Evolutionary conservation across 2,888 invertebrate species (phyloP), one percentile per base, ranked within the genome.

Genomic region (Cantharis lateralis): DNA sequence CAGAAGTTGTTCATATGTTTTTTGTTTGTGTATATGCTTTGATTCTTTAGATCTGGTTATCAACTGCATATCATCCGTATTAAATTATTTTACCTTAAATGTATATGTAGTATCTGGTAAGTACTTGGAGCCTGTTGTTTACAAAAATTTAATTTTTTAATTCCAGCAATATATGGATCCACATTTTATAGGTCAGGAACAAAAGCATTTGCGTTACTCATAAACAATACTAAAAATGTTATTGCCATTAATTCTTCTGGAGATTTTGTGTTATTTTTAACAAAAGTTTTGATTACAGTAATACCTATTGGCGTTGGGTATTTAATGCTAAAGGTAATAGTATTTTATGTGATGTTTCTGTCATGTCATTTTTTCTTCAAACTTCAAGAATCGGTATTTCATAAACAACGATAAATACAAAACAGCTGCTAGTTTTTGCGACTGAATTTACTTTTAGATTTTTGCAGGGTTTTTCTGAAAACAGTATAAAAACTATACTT

Each of bases 201-300:
- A 82, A 90, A 90, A 83, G 93, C 94, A 0, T 93, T 93, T 82
- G 87, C 88, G 79, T 87, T 91, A 15, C 84, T 95, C 13, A 88
- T 91, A 0, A 90, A 88, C 64, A 94, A 94, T 86, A 91, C 91
- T 48, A 86, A 94, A 66, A 88, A 92, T 76, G 92, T 94, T 11
- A 90, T 91, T 13, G 93, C 93, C 3, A 93, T 94, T 68, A 94
- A 94, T 88, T 93, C 93, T 26, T 91, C 94, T 15, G 94, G 94
- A 11, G 93, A 93, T 85, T 93, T 94, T 84, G 91, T 94, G 0
- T 86, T 94, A 20, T 91, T 94, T 82, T 87, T 94, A 68, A 92
- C 92, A 24, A 94, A 95, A 89, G 89, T 92, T 3, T 87, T 92
- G 18, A 91, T 94, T 3, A 92, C 93, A 62, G 89, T 91, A 3